Base-by-base conservation (phyloP, 2,113 vertebrate species). In the Eretmochelys imbricata region DNA sequence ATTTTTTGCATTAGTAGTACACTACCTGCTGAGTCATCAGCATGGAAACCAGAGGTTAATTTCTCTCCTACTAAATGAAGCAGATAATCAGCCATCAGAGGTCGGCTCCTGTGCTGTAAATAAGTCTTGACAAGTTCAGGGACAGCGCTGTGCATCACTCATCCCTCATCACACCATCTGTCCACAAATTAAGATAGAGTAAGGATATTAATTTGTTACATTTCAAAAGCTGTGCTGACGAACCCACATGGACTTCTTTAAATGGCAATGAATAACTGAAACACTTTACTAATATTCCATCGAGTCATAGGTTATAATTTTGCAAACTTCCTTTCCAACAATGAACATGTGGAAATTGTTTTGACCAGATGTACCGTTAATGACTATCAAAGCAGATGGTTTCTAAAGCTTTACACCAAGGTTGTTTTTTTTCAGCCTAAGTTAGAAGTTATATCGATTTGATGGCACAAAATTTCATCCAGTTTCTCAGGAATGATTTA, bases 21-120 rank as follows among this genome's bases (percentile, higher is more conserved):
- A 95, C 91, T 98, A 97, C 98, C 97, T 98, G 98, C 97, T 98
- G 98, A 98, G 97, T 98, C 98, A 98, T 98, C 97, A 97, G 89
- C 93, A 94, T 84, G 89, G 96, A 97, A 97, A 96, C 54, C 90
- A 97, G 95, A 98, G 98, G 98, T 98, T 98, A 98, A 98, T 99
- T 98, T 98, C 94, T 89, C 82, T 96, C 93, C 89, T 95, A 97
- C 95, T 98, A 98, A 99, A 99, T 98, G 97, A 98, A 98, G 98
- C 98, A 96, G 92, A 98, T 97, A 98, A 98, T 98, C 97, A 97
- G 98, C 96, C 98, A 96, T 98, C 69, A 78, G 98, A 98, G 97
- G 93, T 96, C 65, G 88, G 53, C 29, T 98, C 65, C 95, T 97
- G 53, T 87, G 79, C 97, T 97, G 95, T 98, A 98, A 98, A 98